Conservation (phyloP, 2,113 vertebrate genomes). For the Dolichotis patagonum region DNA sequence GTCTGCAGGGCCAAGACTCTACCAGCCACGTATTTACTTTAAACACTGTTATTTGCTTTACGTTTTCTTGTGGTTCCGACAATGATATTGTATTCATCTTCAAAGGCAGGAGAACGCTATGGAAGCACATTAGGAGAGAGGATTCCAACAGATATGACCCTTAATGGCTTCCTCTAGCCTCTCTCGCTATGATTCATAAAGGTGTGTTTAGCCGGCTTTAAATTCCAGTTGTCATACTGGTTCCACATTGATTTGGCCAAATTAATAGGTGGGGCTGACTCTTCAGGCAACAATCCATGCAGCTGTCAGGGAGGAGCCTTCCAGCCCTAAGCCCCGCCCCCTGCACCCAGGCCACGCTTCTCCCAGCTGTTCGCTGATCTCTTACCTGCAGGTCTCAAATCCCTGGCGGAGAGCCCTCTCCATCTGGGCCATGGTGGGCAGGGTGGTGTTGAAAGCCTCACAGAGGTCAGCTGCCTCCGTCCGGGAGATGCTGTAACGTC, state of each 20-base stretch:
- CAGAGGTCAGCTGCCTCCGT: constrained; percentile 87
- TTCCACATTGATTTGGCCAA: constrained; percentile 49
- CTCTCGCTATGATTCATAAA: constrained; percentile 57
- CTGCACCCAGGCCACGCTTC: too few species aligned
- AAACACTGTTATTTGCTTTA: constrained; percentile 71
- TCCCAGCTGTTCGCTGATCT: not conserved
- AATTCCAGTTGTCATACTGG: constrained; percentile 11
- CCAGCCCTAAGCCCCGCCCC: not conserved
- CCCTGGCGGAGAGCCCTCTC: constrained; percentile 68
- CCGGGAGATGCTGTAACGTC: constrained; percentile 89
- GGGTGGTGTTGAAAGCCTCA: constrained; percentile 82
- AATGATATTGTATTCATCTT: constrained; percentile 22
- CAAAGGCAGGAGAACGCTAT: constrained; percentile 44
- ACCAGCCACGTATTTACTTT: constrained; percentile 49
- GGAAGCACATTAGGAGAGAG: not conserved
- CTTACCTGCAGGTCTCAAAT: constrained; percentile 96
- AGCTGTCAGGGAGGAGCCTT: not conserved
- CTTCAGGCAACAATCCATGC: not conserved
- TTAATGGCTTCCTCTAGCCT: constrained; percentile 32
- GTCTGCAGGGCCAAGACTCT: constrained; percentile 27
- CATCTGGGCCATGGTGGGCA: constrained; percentile 89
- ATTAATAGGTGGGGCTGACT: not conserved
- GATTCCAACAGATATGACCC: not conserved
- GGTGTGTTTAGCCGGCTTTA: not conserved
- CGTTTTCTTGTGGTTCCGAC: constrained; percentile 60